Conservation (phyloP, 2,113 vertebrate species). For the Xiphias gladius region DNA sequence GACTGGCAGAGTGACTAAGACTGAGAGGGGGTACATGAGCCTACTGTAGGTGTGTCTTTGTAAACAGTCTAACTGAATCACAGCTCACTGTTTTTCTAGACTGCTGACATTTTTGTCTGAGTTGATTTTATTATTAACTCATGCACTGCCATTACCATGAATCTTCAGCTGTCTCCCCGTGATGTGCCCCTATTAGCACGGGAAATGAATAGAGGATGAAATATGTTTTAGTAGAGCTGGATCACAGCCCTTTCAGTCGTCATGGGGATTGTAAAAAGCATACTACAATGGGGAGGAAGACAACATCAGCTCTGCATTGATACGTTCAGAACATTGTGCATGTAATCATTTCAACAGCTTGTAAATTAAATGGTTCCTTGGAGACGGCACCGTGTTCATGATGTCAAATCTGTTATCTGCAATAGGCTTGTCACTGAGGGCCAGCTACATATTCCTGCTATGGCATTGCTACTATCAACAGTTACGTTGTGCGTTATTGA, state of each 20-base stretch:
- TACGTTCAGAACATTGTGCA: conserved; percentile 46
- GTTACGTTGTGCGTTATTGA: conserved; percentile 14
- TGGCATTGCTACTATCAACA: conserved; percentile 30
- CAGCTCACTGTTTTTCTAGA: neutral
- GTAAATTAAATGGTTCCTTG: conserved; percentile 63
- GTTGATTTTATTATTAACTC: conserved; percentile 48
- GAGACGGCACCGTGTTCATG: conserved; percentile 57
- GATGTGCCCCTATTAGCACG: neutral
- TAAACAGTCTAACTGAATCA: conserved; percentile 18
- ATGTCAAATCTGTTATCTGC: conserved; percentile 56
- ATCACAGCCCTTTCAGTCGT: conserved; percentile 45
- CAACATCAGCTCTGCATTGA: conserved; percentile 46
- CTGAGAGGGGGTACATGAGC: neutral
- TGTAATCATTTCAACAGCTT: conserved; percentile 51
- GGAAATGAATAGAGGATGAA: conserved; percentile 24
- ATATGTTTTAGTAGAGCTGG: conserved; percentile 42
- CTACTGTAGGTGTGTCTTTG: neutral
- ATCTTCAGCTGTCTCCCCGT: neutral
- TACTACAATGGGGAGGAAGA: conserved; percentile 17
- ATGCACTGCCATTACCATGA: neutral
- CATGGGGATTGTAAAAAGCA: conserved; percentile 45
- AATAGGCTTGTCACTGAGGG: conserved; percentile 18
- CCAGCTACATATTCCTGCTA: conserved; percentile 23
- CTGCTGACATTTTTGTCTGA: conserved; percentile 49
- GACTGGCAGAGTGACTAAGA: neutral